phyloP scores from a whole-genome alignment of 2,797 vertebrate genomes.

The Pipistrellus pipistrellus region DNA sequence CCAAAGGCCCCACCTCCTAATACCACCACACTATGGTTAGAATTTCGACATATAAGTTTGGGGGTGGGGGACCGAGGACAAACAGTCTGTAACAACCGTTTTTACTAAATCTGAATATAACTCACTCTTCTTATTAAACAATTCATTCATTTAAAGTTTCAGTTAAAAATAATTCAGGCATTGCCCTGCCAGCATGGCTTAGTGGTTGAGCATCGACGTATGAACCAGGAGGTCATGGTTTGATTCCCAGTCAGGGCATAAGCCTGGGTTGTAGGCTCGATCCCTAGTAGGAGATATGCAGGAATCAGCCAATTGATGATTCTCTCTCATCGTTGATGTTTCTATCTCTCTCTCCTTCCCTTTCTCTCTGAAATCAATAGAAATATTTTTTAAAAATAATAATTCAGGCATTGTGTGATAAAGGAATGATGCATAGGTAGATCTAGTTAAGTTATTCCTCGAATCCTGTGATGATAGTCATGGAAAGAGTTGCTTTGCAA shows the following conservation, averaged over 20 bases:
- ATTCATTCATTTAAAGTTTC: neutral
- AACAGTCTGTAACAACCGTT: neutral
- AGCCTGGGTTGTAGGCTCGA: no score
- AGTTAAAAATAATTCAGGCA: neutral
- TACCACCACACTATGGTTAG: neutral
- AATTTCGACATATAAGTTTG: neutral
- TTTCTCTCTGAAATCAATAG: no score
- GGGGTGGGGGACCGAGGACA: no score
- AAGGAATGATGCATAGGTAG: neutral
- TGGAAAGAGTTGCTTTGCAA: neutral
- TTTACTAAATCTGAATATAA: neutral
- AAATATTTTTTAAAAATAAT: neutral
- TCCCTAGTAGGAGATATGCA: no score
- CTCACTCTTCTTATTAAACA: slow-evolving; percentile 2
- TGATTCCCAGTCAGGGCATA: no score
- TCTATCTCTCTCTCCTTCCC: no score
- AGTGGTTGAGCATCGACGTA: no score
- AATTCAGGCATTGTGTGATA: slow-evolving; percentile 1
- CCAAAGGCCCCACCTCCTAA: neutral
- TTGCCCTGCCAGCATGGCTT: neutral
- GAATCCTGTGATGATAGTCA: neutral
- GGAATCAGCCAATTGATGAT: no score
- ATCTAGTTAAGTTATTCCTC: neutral
- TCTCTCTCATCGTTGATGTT: no score
- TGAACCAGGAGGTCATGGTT: no score